phyloP scores from a whole-genome alignment of 2,113 vertebrate genomes.

The Alexandromys fortis region DNA sequence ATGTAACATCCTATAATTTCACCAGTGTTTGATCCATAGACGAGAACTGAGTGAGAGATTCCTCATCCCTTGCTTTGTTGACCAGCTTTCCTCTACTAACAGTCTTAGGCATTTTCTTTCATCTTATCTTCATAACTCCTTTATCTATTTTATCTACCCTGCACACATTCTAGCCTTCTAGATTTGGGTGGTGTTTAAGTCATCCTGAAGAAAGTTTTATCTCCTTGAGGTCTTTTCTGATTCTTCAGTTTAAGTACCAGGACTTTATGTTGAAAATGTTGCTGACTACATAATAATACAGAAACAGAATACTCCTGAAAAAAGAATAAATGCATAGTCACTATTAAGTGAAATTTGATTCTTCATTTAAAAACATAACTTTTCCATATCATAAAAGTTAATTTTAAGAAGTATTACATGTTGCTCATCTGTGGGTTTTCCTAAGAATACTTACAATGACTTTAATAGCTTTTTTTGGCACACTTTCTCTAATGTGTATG shows the following conservation, averaged over 20 bases:
- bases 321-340: not conserved
- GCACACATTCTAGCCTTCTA: not conserved
- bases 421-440: not conserved
- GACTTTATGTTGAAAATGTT: constrained; percentile 64
- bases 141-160: not conserved
- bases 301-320: constrained; percentile 29
- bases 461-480: constrained; percentile 7
- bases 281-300: not conserved
- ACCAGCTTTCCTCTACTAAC: not conserved
- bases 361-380: not conserved
- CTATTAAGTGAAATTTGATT: not conserved
- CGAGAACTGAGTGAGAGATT: not conserved
- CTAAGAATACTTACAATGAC: not conserved
- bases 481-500: not conserved
- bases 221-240: not conserved
- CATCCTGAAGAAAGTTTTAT: constrained; percentile 5
- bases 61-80: not conserved
- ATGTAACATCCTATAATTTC: not conserved
- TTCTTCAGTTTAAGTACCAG: constrained; percentile 60
- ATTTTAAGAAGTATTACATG: not conserved
- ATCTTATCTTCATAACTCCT: not conserved
- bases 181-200: not conserved
- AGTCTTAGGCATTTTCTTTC: not conserved
- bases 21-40: not conserved
- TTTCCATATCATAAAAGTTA: constrained; percentile 30